Conservation (phyloP, 2,113 vertebrate genomes). For the Urocolius indicus region DNA sequence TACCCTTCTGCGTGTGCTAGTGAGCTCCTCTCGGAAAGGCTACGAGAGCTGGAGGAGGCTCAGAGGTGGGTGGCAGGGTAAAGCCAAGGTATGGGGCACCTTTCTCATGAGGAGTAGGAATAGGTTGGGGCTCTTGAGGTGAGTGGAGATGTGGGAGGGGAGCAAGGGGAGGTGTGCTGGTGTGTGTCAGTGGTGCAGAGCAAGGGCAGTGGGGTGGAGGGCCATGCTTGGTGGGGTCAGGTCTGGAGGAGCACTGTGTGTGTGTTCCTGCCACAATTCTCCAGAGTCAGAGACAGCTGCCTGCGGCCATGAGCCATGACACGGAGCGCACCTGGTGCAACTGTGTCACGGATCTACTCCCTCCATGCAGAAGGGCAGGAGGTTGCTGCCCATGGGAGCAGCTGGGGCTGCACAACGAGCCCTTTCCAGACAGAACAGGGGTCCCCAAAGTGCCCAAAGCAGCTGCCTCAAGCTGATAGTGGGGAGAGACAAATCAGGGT, state of each 20-base stretch:
- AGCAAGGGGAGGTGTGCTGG: accelerated
- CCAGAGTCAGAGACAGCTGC: not conserved
- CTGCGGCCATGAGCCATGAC: not conserved
- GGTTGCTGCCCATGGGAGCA: not conserved
- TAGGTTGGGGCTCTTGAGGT: not conserved
- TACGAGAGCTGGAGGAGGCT: not conserved
- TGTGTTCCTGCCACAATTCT: not conserved
- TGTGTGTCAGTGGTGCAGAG: not conserved
- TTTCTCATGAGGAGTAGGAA: not conserved
- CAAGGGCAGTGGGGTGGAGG: not conserved
- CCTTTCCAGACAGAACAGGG: not conserved
- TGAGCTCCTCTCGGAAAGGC: not conserved
- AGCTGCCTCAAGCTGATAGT: not conserved
- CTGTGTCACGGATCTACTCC: accelerated
- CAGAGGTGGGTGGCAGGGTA: not conserved
- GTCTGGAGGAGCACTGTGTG: not conserved
- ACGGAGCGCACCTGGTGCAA: not conserved
- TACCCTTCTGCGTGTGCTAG: accelerated
- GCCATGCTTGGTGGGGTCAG: no score
- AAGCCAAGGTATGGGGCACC: not conserved
- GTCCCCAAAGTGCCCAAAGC: not conserved
- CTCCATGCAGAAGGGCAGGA: not conserved
- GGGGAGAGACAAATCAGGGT: not conserved
- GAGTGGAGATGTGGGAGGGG: not conserved
- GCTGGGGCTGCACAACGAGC: not conserved